A percentile compares a stretch with the other conserved stretches of the same genome.
phyloP scores from a whole-genome alignment of 2,888 invertebrate genomes.

The Euclidia mi region DNA sequence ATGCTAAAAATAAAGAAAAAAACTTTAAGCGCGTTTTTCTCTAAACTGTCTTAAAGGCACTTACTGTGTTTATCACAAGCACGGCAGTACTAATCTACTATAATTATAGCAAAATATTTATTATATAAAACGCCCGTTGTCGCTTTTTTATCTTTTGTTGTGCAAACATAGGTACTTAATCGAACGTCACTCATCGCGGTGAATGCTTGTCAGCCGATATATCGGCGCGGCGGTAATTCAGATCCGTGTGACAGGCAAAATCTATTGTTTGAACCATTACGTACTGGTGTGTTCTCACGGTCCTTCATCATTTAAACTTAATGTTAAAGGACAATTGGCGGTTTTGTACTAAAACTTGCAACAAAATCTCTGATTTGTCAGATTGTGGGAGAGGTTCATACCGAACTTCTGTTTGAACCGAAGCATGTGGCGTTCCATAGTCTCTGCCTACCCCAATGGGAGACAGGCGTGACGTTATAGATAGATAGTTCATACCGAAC shows the following conservation, averaged over 20 bases:
- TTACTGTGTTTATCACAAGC: no score
- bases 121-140: neutral
- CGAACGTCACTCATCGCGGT: conserved; percentile 49
- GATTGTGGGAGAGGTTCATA: neutral
- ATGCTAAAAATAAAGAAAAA: no score
- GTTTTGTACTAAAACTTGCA: neutral
- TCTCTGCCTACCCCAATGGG: no score
- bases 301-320: neutral
- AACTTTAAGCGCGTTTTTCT: no score
- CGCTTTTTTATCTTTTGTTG: conserved; percentile 19
- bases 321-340: neutral
- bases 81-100: no score
- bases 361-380: neutral
- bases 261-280: conserved; percentile 46
- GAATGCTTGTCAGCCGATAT: conserved; percentile 48
- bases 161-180: conserved; percentile 38
- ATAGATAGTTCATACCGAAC: neutral
- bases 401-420: no score
- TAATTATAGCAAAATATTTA: neutral
- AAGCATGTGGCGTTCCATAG: no score
- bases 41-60: no score
- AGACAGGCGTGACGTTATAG: no score
- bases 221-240: conserved; percentile 43
- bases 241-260: conserved; percentile 42
- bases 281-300: conserved; percentile 30